Conservation (phyloP, 2,888 invertebrate genomes). For the Drosophila algonquin region DNA sequence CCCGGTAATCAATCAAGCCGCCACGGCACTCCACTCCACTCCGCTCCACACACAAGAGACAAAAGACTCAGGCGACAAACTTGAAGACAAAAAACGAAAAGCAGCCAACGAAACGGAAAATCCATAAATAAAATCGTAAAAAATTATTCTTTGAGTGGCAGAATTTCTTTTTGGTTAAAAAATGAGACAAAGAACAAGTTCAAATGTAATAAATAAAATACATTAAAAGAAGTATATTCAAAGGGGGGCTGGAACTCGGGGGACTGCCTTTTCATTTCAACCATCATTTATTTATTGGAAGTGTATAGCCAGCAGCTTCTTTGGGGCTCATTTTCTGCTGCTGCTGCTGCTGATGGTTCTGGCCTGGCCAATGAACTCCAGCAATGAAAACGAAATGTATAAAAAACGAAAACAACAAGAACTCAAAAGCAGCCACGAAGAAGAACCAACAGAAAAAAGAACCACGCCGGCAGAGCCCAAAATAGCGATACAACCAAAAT, state of each 20-base stretch:
- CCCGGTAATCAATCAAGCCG: conserved; percentile 65
- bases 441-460: conserved; percentile 43
- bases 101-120: conserved; percentile 1
- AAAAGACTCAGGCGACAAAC: conserved; percentile 67
- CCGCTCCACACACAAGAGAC: conserved; percentile 39
- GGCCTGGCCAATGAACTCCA: conserved; percentile 79
- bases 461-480: conserved; percentile 58
- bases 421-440: conserved; percentile 48
- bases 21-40: neutral
- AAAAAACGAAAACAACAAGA: conserved; percentile 76
- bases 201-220: conserved; percentile 69
- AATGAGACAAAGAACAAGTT: conserved; percentile 26
- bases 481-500: conserved; percentile 56
- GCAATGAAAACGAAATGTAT: conserved; percentile 82
- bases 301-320: conserved; percentile 50
- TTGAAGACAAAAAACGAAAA: conserved; percentile 27
- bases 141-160: conserved; percentile 8
- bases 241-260: conserved; percentile 13
- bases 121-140: conserved; percentile 1
- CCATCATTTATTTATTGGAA: conserved; percentile 72
- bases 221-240: conserved; percentile 13
- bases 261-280: conserved; percentile 42
- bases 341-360: conserved; percentile 32
- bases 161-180: conserved; percentile 41
- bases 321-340: conserved; percentile 37